These are phyloP conservation scores for Radopholus similis DNA, from an alignment of 1,140 invertebrate genomes.

Conservation along the genomic window DNA sequence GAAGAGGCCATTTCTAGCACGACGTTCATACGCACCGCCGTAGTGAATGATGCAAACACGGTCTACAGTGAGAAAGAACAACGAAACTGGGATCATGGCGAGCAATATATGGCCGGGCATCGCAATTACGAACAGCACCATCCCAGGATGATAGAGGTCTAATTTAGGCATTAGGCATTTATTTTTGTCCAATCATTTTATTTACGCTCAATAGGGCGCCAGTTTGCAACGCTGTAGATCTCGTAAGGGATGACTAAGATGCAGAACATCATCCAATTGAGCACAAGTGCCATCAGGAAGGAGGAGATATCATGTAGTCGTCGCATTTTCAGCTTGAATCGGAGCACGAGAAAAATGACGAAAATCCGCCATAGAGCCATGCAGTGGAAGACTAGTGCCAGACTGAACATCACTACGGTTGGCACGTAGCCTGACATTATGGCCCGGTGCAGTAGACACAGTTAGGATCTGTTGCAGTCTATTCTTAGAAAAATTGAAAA, in stretches of 20 bases:
- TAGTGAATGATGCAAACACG: constrained; percentile 9
- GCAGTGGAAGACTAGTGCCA: constrained; percentile 8
- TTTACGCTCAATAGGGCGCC: background rate
- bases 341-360: constrained; percentile 3
- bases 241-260: constrained; percentile 15
- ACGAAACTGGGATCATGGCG: constrained; percentile 12
- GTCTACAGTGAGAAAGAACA: constrained; percentile 14
- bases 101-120: constrained; percentile 7
- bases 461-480: too few relatives aligned
- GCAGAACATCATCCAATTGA: constrained; percentile 13
- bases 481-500: too few relatives aligned
- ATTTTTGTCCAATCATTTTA: background rate
- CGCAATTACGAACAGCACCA: constrained; percentile 4
- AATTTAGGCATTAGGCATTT: too few relatives aligned
- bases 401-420: constrained; percentile 7
- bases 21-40: background rate
- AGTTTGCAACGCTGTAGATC: constrained; percentile 4
- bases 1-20: background rate
- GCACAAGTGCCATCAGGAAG: constrained; percentile 1
- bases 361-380: background rate
- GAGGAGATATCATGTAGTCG: background rate
- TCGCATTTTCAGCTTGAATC: background rate
- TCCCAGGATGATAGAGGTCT: constrained; percentile 8
- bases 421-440: constrained; percentile 18
- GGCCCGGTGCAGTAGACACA: too few relatives aligned